Evolutionary conservation across 2,113 vertebrate species (phyloP), one percentile per base, ranked within the genome.

Genomic region (Oreotrochilus melanogaster): DNA sequence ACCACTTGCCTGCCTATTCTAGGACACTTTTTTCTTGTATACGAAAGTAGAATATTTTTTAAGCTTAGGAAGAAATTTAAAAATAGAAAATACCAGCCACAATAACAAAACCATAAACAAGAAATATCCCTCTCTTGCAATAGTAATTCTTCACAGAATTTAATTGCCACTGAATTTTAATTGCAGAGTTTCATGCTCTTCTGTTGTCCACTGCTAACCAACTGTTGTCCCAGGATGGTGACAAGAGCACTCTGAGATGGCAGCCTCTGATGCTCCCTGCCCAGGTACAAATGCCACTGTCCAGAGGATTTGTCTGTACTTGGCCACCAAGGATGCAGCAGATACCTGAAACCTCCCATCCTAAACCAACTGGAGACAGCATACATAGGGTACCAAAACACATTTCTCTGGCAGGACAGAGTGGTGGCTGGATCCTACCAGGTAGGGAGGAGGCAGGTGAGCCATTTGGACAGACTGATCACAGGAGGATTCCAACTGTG

Each of bases 381-480:
- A 56, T 7, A 45, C 66, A 12, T 1, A 35, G 73, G 42, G n/a
- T 33, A 61, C 18, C 8, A 1, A 50, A 72, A 35, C 0, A 1
- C 39, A 14, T 58, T 25, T 21, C 60, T 48, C 30, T 1, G 12
- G 56, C 18, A 23, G 56, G 51, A 45, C 50, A 37, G 15, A 35
- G n/a, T 3, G 24, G 47, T 2, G 2, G 10, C 39, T 33, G 57
- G 71, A 45, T 39, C 35, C 39, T 1, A 1, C 15, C 0, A 0
- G 50, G 35, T 35, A 30, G 8, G 45, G 45, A 47, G 45, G 18
- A 33, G 65, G 30, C 33, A 35, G n/a, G 25, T n/a, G 33, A 21
- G 18, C 16, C 31, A 58, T 0, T 2, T 1, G 3, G 35, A 6
- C 1, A 5, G 65, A 30, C 19, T 11, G 16, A 27, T 4, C 27